Evolutionary conservation across 2,113 vertebrate species (phyloP), one percentile per base, ranked within the genome.

Genomic region (Lethenteron camtschaticum): DNA sequence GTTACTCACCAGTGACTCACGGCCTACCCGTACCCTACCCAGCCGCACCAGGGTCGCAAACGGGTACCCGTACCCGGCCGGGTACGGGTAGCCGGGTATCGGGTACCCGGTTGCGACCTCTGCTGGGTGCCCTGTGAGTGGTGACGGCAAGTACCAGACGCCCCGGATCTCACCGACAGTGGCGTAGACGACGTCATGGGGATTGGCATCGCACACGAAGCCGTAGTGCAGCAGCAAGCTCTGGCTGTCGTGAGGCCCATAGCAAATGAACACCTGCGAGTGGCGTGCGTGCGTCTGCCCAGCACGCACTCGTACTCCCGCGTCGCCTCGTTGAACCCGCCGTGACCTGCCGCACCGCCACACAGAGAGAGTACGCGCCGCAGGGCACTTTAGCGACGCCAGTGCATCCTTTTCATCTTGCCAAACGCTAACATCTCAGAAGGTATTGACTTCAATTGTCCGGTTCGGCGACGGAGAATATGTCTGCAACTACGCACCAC

Each of bases 141-240:
- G 59, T 63, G 16, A 7, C 8, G 13, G 13, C 59, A 14, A 63
- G 13, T 9, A 13, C 13, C 59, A 14, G 16, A 13, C 59, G 16
- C 13, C 16, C 13, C 16, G 59, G 13, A 63, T 12, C 79, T 76
- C 70, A 95, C 94, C 87, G 83, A 76, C 20, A 2, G 83, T 76
- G 68, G 96, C 81, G 24, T 84, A 82, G 70, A 91, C 87, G 2
- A 83, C 85, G 12, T 83, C 84, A 41, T 97, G 85, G n/a, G 85
- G 89, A 72, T 95, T 99, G 9, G 12, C 9, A 16, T 6, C 1
- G 7, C 84, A 78, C 13, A 90, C 75, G 70, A 96, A 99, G 12
- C 92, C 92, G 1, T 99, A 99, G 70, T 99, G 89, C 10, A 97
- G 75, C 69, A 97, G 78, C 73, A 99, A 83, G 3, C 80, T 81